Base-by-base conservation (phyloP, 2,797 vertebrate species). In the Orestias chungarensis region DNA sequence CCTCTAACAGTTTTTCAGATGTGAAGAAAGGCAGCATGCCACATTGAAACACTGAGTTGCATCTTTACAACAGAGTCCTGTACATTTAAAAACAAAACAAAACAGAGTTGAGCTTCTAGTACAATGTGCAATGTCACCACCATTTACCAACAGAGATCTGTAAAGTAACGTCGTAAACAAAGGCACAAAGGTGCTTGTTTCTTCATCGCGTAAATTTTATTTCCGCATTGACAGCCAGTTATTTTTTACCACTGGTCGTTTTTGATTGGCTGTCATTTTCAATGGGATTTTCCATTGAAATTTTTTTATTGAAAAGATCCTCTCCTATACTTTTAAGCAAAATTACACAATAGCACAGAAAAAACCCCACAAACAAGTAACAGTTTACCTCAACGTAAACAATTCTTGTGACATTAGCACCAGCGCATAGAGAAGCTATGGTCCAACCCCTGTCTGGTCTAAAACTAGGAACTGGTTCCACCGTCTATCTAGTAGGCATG, bases 171-270 rank as follows among this genome's bases (percentile, higher is more conserved):
- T 0, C 27, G 49, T 71, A 79, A 89, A 89, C 71, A 87, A 93
- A 93, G 90, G 93, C 92, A 92, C 92, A 89, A 74, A 88, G 74
- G 86, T 54, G 70, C 81, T 35, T 6, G 23, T 40, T 50, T n/a
- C 14, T n/a, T n/a, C n/a, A n/a, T n/a, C n/a, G n/a, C n/a, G n/a
- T n/a, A n/a, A n/a, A n/a, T n/a, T n/a, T n/a, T n/a, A n/a, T n/a
- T n/a, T n/a, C n/a, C n/a, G n/a, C n/a, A n/a, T n/a, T n/a, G n/a
- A n/a, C n/a, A n/a, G n/a, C n/a, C n/a, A n/a, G n/a, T n/a, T n/a
- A n/a, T n/a, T n/a, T n/a, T n/a, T n/a, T n/a, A n/a, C n/a, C n/a
- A n/a, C 49, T 25, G n/a, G n/a, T n/a, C n/a, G 10, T 50, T 74
- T 82, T 68, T 61, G n/a, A n/a, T n/a, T n/a, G n/a, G n/a, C n/a